Base-by-base conservation (phyloP, 2,113 vertebrate genomes). In the Planiliza haematocheilus region DNA sequence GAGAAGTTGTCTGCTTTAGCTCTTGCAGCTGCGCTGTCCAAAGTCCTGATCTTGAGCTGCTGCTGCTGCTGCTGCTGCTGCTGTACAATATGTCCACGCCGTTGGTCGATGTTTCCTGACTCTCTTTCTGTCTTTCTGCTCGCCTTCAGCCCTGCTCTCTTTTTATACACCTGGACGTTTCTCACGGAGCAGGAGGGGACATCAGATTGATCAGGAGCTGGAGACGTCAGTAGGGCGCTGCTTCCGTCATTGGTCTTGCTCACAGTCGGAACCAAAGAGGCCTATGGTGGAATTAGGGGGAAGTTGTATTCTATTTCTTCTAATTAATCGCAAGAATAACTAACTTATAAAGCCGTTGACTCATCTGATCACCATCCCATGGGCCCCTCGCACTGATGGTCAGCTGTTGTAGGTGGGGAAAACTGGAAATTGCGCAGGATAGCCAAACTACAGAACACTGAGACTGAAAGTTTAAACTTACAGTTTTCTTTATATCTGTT, bases 141-240 rank as follows among this genome's bases (percentile, higher is more conserved):
- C 36, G 48, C 62, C 70, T 69, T 79, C 85, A 75, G 68, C 82
- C 72, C 70, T 74, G 77, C 75, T 56, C 83, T 65, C 61, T 70
- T 95, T 97, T 97, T 97, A 97, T 98, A 97, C 86, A 89, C 88
- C 88, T 91, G 81, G 85, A 69, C 75, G 79, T 73, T 92, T 86
- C 89, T 78, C 77, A 73, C 69, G 46, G 57, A 77, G 91, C 82
- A 75, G 89, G 87, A 84, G 66, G 85, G 92, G 85, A 79, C 70
- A 17, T 57, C 49, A 72, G 79, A 86, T 85, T 89, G 66, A 88
- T 93, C 90, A 90, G 79, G 65, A 82, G 74, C 76, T 61, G 84
- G 84, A 94, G 94, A 97, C 96, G 97, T 98, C 96, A 97, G 92
- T 71, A 70, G 89, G 82, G 95, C 93, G 88, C 93, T 89, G 92